phyloP scores from a whole-genome alignment of 2,888 invertebrate species.

The Galeopsomyia nigrocyanea region DNA sequence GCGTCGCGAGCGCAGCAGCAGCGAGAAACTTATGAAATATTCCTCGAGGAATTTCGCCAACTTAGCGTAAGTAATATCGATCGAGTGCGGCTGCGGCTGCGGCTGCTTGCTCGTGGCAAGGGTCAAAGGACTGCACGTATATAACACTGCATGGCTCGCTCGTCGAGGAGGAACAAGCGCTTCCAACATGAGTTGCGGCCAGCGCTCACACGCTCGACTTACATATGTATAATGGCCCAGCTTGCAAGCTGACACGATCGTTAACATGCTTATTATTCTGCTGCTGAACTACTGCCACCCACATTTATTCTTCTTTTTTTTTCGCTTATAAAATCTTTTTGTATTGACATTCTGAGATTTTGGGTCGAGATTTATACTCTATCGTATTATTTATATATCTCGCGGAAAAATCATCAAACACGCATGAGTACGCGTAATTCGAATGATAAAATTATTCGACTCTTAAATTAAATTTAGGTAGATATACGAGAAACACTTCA shows the following conservation, averaged over 20 bases:
- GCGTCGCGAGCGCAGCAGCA: background rate
- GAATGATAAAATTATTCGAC: too few relatives aligned
- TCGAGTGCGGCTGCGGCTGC: background rate
- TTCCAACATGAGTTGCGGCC: slow-evolving; percentile 40
- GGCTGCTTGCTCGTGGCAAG: background rate
- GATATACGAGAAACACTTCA: too few relatives aligned
- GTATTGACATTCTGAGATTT: too few relatives aligned
- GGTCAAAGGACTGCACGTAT: slow-evolving; percentile 1
- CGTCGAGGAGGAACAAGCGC: slow-evolving; percentile 20
- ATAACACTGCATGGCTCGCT: background rate
- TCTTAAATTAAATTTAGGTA: too few relatives aligned
- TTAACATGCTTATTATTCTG: slow-evolving; percentile 64
- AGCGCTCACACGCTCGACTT: slow-evolving; percentile 61
- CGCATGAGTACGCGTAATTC: too few relatives aligned
- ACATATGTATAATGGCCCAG: slow-evolving; percentile 53
- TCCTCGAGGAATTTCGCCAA: slow-evolving; percentile 27
- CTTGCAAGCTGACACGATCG: slow-evolving; percentile 61
- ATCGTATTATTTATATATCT: too few relatives aligned
- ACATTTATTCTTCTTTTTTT: slow-evolving; percentile 42
- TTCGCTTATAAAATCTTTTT: too few relatives aligned
- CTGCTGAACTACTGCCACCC: slow-evolving; percentile 23
- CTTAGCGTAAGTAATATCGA: slow-evolving; percentile 39
- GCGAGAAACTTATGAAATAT: slow-evolving; percentile 19
- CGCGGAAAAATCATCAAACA: too few relatives aligned
- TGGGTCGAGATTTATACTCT: too few relatives aligned